A percentile compares a stretch with the other conserved stretches of the same genome.
Evolutionary conservation across 2,888 invertebrate species (phyloP).

Genomic region (Cantharis lateralis): DNA sequence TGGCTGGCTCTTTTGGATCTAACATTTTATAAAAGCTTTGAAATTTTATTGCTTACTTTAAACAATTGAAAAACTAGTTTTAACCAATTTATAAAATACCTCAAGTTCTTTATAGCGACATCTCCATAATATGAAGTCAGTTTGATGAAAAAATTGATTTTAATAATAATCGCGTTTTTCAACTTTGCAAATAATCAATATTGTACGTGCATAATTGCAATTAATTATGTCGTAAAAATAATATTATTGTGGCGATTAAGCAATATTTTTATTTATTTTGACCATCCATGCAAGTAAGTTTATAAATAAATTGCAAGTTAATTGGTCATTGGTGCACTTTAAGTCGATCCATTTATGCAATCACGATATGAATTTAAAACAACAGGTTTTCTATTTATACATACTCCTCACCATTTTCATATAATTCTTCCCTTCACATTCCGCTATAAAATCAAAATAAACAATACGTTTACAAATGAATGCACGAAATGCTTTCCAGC

Average conservation of each 20-base stretch:
- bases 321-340: slow-evolving; percentile 13
- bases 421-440: slow-evolving; percentile 34
- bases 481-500: slow-evolving; percentile 25
- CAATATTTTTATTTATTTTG: background rate
- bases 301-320: background rate
- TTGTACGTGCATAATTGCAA: background rate
- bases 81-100: background rate
- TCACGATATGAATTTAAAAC: slow-evolving; percentile 11
- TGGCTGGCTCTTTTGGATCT: background rate
- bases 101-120: background rate
- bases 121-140: background rate
- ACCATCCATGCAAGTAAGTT: background rate
- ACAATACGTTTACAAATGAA: slow-evolving; percentile 32
- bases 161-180: background rate
- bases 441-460: slow-evolving; percentile 35
- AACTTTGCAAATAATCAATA: background rate
- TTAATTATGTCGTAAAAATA: background rate
- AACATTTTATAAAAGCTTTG: background rate
- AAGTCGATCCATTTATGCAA: slow-evolving; percentile 6
- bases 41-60: background rate
- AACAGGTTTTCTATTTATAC: slow-evolving; percentile 30
- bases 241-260: background rate
- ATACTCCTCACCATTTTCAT: slow-evolving; percentile 14
- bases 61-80: background rate
- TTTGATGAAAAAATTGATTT: background rate